These are phyloP conservation scores for Oligia fasciuncula DNA, from an alignment of 2,888 invertebrate genomes.

Conservation along the genomic window DNA sequence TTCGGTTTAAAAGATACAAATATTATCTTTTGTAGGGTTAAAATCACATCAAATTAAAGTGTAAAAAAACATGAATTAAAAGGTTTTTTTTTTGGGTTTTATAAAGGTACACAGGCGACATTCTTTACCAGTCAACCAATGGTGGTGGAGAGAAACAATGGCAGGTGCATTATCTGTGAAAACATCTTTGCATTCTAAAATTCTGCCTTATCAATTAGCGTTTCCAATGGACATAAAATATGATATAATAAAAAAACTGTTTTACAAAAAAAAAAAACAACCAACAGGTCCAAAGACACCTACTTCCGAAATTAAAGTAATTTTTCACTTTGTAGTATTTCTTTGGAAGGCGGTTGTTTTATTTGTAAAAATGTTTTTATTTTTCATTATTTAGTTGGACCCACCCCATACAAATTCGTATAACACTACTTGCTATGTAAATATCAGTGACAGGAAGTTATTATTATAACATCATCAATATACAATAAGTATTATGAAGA, in stretches of 20 bases:
- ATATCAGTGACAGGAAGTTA: too few relatives aligned
- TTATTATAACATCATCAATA: too few relatives aligned
- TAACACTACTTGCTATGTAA: background rate
- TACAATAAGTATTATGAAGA: too few relatives aligned
- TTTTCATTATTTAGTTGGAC: background rate
- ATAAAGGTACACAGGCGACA: background rate
- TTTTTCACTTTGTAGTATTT: too few relatives aligned
- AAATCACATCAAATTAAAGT: background rate
- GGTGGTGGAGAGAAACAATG: background rate
- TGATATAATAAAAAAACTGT: too few relatives aligned
- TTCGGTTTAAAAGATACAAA: constrained; percentile 24
- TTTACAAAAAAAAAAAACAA: background rate
- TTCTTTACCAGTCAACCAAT: background rate
- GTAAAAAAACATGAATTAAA: background rate
- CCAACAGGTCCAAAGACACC: too few relatives aligned
- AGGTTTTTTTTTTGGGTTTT: background rate
- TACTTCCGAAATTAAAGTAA: too few relatives aligned
- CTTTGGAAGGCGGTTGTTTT: too few relatives aligned
- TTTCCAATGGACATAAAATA: background rate
- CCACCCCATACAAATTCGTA: too few relatives aligned
- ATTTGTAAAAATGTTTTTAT: too few relatives aligned
- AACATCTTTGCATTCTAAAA: background rate
- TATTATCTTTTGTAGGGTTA: constrained; percentile 1
- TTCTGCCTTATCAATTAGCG: too few relatives aligned
- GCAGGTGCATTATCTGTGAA: background rate